These are phyloP conservation scores for Leptosomus discolor DNA, from an alignment of 2,113 vertebrate genomes.

Conservation along the genomic window DNA sequence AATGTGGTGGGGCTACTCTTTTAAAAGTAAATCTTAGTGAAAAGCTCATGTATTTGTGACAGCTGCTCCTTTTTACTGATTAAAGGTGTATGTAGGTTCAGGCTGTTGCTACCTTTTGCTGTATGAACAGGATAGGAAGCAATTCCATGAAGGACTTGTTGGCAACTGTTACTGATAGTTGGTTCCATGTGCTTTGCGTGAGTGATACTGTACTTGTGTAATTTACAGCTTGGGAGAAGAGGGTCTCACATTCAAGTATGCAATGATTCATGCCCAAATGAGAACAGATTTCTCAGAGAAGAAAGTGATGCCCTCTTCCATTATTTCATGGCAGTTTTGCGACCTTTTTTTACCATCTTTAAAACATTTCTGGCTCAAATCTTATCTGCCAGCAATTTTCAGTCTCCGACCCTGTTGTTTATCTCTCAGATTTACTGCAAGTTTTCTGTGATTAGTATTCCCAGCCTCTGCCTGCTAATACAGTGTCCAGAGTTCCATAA, in stretches of 20 bases:
- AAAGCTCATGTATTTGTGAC: neutral
- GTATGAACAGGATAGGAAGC: neutral
- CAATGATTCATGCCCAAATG: neutral
- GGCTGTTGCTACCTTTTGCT: neutral
- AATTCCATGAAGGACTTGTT: neutral
- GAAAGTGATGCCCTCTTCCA: neutral
- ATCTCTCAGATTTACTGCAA: conserved; percentile 4
- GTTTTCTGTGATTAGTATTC: conserved; percentile 43
- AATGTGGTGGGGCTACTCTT: neutral
- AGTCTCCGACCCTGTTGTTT: conserved; percentile 11
- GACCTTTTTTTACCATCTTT: neutral
- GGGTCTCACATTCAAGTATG: neutral
- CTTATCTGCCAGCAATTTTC: conserved; percentile 35
- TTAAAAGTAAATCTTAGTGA: neutral
- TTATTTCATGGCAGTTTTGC: neutral
- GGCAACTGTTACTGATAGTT: neutral
- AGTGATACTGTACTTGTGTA: neutral
- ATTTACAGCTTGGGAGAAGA: neutral
- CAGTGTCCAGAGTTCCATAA: neutral
- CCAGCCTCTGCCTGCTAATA: neutral
- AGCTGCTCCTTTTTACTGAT: neutral
- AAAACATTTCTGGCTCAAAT: conserved; percentile 25
- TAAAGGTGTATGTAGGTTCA: neutral
- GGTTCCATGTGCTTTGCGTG: neutral
- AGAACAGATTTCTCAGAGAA: conserved; percentile 6